These are phyloP conservation scores for Eulemur coronatus DNA, from an alignment of 2,797 vertebrate genomes.

Conservation along the genomic window DNA sequence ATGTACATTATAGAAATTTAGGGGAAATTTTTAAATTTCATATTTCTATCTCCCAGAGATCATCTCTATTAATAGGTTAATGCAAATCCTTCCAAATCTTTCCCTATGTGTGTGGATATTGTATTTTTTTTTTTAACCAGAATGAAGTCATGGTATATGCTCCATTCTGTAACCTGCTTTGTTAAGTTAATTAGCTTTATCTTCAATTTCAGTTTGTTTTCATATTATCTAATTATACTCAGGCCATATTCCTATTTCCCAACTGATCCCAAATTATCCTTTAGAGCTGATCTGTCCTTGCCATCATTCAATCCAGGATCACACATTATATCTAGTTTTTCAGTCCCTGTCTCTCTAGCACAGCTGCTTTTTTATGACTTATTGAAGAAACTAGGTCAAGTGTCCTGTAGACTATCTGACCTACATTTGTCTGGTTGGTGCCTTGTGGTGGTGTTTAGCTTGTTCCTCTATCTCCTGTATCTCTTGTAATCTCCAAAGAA, in stretches of 20 bases:
- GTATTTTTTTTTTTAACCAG: constrained; percentile 1
- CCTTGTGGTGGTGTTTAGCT: background rate
- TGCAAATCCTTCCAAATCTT: constrained; percentile 1
- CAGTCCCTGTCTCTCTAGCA: background rate
- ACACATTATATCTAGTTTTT: background rate
- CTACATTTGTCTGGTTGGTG: background rate
- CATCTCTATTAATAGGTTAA: constrained; percentile 2
- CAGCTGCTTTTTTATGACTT: background rate
- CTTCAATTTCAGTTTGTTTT: constrained; percentile 36
- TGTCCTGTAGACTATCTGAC: background rate
- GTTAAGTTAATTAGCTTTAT: background rate
- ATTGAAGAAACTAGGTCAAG: background rate
- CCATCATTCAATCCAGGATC: background rate
- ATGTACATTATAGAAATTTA: background rate
- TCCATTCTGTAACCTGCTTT: constrained; percentile 13
- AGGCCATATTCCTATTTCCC: background rate
- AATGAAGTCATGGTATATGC: background rate
- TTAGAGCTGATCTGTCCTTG: background rate
- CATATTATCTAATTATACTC: background rate
- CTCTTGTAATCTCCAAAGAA: background rate
- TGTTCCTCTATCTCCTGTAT: background rate
- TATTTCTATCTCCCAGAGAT: background rate
- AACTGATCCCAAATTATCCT: background rate
- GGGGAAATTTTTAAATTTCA: background rate
- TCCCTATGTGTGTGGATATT: background rate